A percentile compares a stretch with the other conserved stretches of the same genome.
Conservation (phyloP, 2,888 invertebrate species). For the Cremastinae sp. region DNA sequence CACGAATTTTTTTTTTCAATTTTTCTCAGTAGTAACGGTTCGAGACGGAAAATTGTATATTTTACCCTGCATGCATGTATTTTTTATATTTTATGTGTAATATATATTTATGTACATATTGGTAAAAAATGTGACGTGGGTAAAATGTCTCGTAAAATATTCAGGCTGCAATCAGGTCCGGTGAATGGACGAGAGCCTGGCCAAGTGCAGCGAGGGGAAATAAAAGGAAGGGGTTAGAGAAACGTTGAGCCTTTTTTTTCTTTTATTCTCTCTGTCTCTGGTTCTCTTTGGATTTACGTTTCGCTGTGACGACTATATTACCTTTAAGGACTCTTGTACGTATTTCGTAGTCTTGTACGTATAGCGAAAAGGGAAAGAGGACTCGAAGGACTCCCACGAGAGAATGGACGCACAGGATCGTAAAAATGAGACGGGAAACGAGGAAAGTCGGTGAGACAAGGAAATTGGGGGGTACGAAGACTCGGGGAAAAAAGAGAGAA, state of each 20-base stretch:
- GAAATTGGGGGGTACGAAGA: constrained; percentile 19
- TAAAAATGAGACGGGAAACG: constrained; percentile 15
- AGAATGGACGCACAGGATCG: neutral
- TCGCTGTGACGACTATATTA: constrained; percentile 20
- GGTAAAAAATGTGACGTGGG: constrained; percentile 59
- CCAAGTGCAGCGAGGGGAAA: constrained; percentile 21
- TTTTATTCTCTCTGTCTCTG: constrained; percentile 17
- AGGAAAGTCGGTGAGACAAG: constrained; percentile 19
- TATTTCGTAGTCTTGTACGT: neutral
- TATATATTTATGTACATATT: neutral
- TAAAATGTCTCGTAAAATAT: constrained; percentile 72
- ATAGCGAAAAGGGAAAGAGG: neutral
- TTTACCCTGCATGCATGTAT: too few species aligned
- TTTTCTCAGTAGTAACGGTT: constrained; percentile 2
- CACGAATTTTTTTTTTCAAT: neutral
- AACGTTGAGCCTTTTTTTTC: neutral
- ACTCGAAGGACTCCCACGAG: constrained; percentile 30
- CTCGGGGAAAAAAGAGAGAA: constrained; percentile 9
- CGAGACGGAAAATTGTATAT: too few species aligned
- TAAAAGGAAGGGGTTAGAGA: too few species aligned
- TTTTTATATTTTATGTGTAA: too few species aligned
- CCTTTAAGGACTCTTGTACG: neutral
- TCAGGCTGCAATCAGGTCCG: constrained; percentile 75
- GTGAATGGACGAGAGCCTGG: constrained; percentile 67
- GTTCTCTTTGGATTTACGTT: constrained; percentile 29